These are phyloP conservation scores for Dolomedes plantarius DNA, from an alignment of 2,888 invertebrate genomes.

Conservation along the genomic window DNA sequence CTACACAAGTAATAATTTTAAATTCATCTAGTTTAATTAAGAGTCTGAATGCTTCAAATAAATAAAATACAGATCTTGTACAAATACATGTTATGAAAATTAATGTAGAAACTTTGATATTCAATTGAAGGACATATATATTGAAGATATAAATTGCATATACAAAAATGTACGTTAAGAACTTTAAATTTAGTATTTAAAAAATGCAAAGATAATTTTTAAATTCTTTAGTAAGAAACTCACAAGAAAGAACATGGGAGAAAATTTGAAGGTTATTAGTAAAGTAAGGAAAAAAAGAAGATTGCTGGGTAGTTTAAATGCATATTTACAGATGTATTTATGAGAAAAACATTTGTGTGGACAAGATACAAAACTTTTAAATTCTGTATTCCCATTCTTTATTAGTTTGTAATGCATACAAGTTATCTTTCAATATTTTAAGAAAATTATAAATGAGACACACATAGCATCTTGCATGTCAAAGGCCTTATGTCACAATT, in stretches of 20 bases:
- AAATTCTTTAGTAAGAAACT: not conserved
- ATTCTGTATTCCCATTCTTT: too few species aligned
- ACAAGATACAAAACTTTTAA: not conserved
- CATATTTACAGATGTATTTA: conserved; percentile 11
- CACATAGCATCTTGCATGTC: not conserved
- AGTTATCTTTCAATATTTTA: not conserved
- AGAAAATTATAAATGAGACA: not conserved
- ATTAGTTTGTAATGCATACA: too few species aligned
- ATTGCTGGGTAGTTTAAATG: not conserved
- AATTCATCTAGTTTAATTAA: too few species aligned
- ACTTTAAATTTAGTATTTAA: not conserved
- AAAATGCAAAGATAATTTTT: not conserved
- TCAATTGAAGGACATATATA: conserved; percentile 4
- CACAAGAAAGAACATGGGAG: not conserved
- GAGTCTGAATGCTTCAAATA: not conserved
- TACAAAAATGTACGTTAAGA: not conserved
- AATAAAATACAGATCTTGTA: not conserved
- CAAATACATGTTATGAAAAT: not conserved
- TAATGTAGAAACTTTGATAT: not conserved
- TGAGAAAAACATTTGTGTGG: not conserved
- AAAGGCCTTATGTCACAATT: not conserved
- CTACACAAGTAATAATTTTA: too few species aligned
- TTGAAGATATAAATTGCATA: not conserved
- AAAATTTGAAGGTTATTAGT: not conserved
- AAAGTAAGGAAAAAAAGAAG: not conserved